Evolutionary conservation across 2,888 invertebrate genomes (phyloP), one percentile per base, ranked within the genome.

Genomic region (Eupithecia tripunctaria): DNA sequence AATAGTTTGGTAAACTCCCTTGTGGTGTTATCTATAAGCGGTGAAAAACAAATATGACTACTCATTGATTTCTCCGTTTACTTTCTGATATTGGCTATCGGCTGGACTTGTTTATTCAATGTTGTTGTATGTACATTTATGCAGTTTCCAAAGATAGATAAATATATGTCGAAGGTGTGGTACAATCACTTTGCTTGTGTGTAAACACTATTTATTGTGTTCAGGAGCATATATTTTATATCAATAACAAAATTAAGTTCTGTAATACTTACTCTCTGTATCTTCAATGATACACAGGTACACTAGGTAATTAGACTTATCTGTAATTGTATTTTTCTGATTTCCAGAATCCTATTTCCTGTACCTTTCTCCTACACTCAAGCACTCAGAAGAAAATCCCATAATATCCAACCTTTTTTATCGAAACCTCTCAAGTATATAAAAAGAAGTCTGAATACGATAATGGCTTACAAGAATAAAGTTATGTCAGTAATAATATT

Each of bases 381-480:
- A 80, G 76, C 14, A 32, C 5, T 64, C 38, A 18, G 29, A 29
- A n/a, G 32, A 36, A n/a, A 36, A 32, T n/a, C n/a, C 15, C 36
- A 32, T n/a, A 25, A 7, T 29, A 32, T 27, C 60, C 36, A 63
- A 63, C 63, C 32, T 63, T 12, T 12, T 63, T 63, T 18, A 32
- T 36, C 56, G 12, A 25, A 56, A 25, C 56, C 21, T 25, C 8
- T 25, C 12, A 56, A 25, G 56, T 12, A 21, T 56, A 25, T 56
- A 25, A 12, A n/a, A 32, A 63, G 8, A 18, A 63, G 32, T 63
- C n/a, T 25, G 21, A 25, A 62, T 4, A 70, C 65, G 15, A 88
- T 38, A 64, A 64, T 90, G 89, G 81, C 84, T 41, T 88, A 79
- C 68, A 89, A 85, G 79, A 72, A 82, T 18, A 91, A 88, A 77